A percentile compares a stretch with the other conserved stretches of the same genome.
phyloP scores from a whole-genome alignment of 2,888 invertebrate species.

The Netelia fuscicornis region DNA sequence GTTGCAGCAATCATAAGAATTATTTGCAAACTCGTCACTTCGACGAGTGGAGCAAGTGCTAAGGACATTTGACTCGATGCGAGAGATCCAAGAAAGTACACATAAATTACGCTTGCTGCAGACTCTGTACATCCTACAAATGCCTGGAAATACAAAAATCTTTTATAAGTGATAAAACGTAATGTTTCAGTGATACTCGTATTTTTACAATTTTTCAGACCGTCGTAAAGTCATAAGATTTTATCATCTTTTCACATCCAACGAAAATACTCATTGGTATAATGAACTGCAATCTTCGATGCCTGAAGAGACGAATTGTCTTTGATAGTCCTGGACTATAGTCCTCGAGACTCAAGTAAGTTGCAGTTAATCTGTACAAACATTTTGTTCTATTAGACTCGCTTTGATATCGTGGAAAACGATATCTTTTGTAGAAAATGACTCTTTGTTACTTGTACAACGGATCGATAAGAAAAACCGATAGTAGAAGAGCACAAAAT shows the following conservation, averaged over 20 bases:
- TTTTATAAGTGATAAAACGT: background rate
- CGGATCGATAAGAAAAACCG: slow-evolving; percentile 56
- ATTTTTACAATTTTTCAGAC: slow-evolving; percentile 29
- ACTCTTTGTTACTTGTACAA: slow-evolving; percentile 51
- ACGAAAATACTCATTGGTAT: slow-evolving; percentile 63
- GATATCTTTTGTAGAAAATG: background rate
- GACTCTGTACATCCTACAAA: slow-evolving; percentile 61
- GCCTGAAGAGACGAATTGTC: slow-evolving; percentile 53
- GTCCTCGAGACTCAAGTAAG: slow-evolving; percentile 54
- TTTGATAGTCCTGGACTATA: slow-evolving; percentile 27
- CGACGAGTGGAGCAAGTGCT: slow-evolving; percentile 50
- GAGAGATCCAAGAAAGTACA: slow-evolving; percentile 60
- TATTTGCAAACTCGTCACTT: slow-evolving; percentile 57
- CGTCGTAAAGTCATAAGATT: slow-evolving; percentile 62
- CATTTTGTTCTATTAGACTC: background rate
- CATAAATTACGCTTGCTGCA: slow-evolving; percentile 43
- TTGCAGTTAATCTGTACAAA: slow-evolving; percentile 50
- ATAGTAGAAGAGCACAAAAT: slow-evolving; percentile 47
- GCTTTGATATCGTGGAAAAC: background rate
- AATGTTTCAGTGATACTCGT: no score
- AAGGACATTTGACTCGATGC: slow-evolving; percentile 62
- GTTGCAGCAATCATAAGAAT: slow-evolving; percentile 42
- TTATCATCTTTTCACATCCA: slow-evolving; percentile 62
- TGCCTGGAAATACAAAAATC: slow-evolving; percentile 39
- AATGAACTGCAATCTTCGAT: slow-evolving; percentile 53